Base-by-base conservation (phyloP, 1,140 invertebrate species). In the Bicyclus anynana region DNA sequence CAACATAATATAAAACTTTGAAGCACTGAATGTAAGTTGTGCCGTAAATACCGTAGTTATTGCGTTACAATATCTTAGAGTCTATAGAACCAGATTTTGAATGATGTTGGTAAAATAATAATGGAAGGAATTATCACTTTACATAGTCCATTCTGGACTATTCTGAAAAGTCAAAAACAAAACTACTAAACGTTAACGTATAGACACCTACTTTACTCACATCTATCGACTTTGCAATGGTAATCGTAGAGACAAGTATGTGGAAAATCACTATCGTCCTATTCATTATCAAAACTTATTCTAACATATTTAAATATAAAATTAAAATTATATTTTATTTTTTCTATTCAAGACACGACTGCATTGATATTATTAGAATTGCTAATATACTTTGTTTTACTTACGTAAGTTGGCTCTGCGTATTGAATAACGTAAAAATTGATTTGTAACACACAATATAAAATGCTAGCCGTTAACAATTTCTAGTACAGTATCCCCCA, bases 281-380 rank as follows among this genome's bases (percentile, higher is more conserved):
- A 42, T 49, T 50, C 54, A 56, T 56, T 44, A 49, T 56, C 6
- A 23, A 10, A 37, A 48, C 7, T 21, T 38, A 40, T 40, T 52
- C 33, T 52, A 16, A 42, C 50, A 52, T 52, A 26, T 42, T 52
- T 9, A 13, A 17, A 33, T 37, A 27, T 20, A 21, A 2, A 20
- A 20, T 16, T 6, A 17, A 44, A 6, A 2, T 2, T 5, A 4
- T 44, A n/a, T n/a, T n/a, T n/a, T n/a, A n/a, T n/a, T n/a, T n/a
- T n/a, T n/a, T n/a, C n/a, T n/a, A 12, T 20, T 40, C 14, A 40
- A 13, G 5, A 40, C 7, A 14, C 37, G 37, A 17, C 14, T 20
- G 40, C 10, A 44, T 20, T 44, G 40, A 4, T 18, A 10, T 18
- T 4, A 44, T 44, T 44, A 44, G 20, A 44, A 20, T 44, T n/a